Evolutionary conservation across 2,888 invertebrate genomes (phyloP), one percentile per base, ranked within the genome.

Genomic region (Lordiphosa fenestrarum): DNA sequence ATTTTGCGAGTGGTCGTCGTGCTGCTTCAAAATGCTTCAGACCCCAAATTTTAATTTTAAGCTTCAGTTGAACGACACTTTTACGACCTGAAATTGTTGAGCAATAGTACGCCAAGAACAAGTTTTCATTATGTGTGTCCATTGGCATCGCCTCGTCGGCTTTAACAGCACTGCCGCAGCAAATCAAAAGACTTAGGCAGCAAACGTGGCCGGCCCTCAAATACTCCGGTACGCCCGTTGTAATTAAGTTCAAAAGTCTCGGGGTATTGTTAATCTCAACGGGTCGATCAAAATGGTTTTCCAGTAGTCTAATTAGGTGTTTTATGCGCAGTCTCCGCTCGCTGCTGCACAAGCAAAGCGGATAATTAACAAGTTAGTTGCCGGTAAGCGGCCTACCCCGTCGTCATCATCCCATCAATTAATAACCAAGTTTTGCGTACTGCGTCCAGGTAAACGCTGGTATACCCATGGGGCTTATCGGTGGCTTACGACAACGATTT

Each of bases 51-150:
- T 53, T 60, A 60, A 62, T 75, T 78, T 65, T 51, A 55, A 66
- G 62, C 64, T 59, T 55, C 57, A 70, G 81, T 81, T 72, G 64
- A 83, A 60, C 62, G 64, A 80, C 67, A 69, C 64, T 65, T 65
- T 53, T 55, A 72, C 64, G 67, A 63, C 35, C 56, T 33, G 44
- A 49, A 63, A 59, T 42, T 49, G 56, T 73, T 69, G 58, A 38
- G 49, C 57, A 69, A 63, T 40, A 54, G 61, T 25, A 25, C n/a
- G 49, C 25, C 33, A 21, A 33, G 40, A 64, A 73, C 57, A 46
- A 64, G 59, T 60, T 78, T 57, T 41, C 49, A 61, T 53, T 59
- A 42, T 55, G 39, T 56, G 39, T 25, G 56, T 39, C 37, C n/a
- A 15, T 12, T 2, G 25, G 25, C 13, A 19, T 13, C 54, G 67